Evolutionary conservation across 2,888 invertebrate species (phyloP), one percentile per base, ranked within the genome.

Genomic region (Scotopteryx bipunctaria): DNA sequence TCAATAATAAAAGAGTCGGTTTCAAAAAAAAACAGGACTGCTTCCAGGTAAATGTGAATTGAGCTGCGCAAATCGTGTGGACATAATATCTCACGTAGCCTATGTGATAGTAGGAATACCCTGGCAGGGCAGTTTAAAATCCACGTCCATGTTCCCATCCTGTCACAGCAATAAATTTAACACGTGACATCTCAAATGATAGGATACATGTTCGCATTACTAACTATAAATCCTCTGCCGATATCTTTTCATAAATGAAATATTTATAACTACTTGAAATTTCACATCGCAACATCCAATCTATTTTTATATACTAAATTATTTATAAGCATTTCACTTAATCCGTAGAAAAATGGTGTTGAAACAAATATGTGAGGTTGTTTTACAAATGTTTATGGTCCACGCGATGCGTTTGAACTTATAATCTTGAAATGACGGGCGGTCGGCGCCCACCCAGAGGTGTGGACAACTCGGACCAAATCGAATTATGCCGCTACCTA

Each of bases 371-470:
- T 81, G 73, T 76, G 71, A 66, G 67, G 59, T 60, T 75, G 76
- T 79, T 83, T 82, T 81, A 86, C 80, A 82, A 81, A 86, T 86
- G 82, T 81, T 79, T 77, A 76, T 76, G 66, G 69, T 73, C 78
- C 82, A 83, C 82, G 84, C 83, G 63, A 83, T 79, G 67, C 70
- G 71, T 82, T 81, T 73, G 69, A 75, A 77, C 68, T 73, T 81
- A 77, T 83, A 81, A 82, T 84, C 74, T 73, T 71, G 69, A 71
- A 76, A 71, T 83, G 75, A 86, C 86, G 81, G 86, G 86, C 76
- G 84, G 69, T 76, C 84, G 73, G 71, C 73, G 83, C 79, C 87
- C 88, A 88, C 88, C 88, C 89, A 86, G 78, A 86, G 86, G 83
- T 83, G 83, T 83, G 78, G 85, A 86, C 86, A 81, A 78, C 67